Conservation (phyloP, 2,113 vertebrate species). For the Acanthisitta chloris region DNA sequence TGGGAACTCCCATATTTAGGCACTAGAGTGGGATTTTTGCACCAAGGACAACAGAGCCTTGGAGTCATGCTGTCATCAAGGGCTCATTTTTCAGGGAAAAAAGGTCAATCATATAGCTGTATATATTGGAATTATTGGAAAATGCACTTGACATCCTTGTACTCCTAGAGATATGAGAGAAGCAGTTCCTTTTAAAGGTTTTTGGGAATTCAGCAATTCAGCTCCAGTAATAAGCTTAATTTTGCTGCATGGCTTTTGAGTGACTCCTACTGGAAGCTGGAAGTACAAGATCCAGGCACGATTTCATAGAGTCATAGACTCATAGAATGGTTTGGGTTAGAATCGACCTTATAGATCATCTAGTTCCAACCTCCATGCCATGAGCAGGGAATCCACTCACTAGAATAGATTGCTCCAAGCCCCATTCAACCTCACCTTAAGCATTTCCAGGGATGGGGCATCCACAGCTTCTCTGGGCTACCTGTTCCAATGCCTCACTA, state of each 20-base stretch:
- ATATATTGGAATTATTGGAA: background rate
- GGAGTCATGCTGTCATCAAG: background rate
- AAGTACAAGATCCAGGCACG: background rate
- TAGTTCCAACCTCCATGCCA: background rate
- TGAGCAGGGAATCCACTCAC: no score
- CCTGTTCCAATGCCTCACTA: background rate
- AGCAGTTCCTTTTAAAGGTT: background rate
- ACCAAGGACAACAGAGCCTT: background rate
- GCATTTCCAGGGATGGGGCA: background rate
- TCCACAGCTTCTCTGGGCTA: background rate
- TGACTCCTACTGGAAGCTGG: background rate
- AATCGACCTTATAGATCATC: background rate
- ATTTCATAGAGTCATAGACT: background rate
- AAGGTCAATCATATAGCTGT: background rate
- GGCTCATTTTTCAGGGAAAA: background rate
- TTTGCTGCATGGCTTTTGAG: background rate
- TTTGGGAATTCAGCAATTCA: background rate
- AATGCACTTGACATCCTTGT: background rate
- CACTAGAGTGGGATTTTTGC: background rate
- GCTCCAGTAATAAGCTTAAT: background rate
- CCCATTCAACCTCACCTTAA: background rate
- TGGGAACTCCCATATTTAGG: background rate
- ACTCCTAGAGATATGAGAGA: background rate
- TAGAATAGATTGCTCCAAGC: background rate
- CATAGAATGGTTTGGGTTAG: background rate